A percentile compares a stretch with the other conserved stretches of the same genome.
Evolutionary conservation across 2,888 invertebrate species (phyloP).

Genomic region (Halocaridina rubra): DNA sequence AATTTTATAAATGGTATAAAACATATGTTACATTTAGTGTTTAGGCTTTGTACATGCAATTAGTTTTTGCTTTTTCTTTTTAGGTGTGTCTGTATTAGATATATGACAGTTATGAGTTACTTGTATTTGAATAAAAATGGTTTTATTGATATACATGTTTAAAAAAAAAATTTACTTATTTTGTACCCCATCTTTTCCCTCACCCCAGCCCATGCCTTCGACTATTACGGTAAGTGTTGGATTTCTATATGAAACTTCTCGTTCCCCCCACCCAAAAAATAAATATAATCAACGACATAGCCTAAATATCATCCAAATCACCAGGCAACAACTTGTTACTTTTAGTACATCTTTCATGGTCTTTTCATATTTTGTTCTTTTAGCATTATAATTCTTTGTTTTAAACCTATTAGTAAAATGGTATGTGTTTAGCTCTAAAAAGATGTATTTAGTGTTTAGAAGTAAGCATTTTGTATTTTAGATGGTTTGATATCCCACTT

Average conservation of each 20-base stretch:
- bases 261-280: slow-evolving; percentile 10
- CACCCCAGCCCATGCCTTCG: slow-evolving; percentile 63
- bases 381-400: too few relatives aligned
- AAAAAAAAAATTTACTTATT: slow-evolving; percentile 37
- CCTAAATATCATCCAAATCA: not conserved
- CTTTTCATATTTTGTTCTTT: too few relatives aligned
- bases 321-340: too few relatives aligned
- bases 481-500: too few relatives aligned
- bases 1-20: too few relatives aligned
- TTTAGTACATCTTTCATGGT: too few relatives aligned
- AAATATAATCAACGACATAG: not conserved
- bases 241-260: slow-evolving; percentile 47
- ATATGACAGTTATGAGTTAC: too few relatives aligned
- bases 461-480: too few relatives aligned
- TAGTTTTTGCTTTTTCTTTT: not conserved
- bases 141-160: not conserved
- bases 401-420: too few relatives aligned
- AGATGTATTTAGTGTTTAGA: too few relatives aligned
- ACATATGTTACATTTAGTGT: too few relatives aligned
- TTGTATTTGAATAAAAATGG: not conserved
- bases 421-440: too few relatives aligned
- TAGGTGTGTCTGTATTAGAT: not conserved
- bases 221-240: slow-evolving; percentile 64
- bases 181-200: slow-evolving; percentile 56
- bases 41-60: slow-evolving; percentile 31